These are phyloP conservation scores for Psittacula echo DNA, from an alignment of 2,797 vertebrate species.

Conservation along the genomic window DNA sequence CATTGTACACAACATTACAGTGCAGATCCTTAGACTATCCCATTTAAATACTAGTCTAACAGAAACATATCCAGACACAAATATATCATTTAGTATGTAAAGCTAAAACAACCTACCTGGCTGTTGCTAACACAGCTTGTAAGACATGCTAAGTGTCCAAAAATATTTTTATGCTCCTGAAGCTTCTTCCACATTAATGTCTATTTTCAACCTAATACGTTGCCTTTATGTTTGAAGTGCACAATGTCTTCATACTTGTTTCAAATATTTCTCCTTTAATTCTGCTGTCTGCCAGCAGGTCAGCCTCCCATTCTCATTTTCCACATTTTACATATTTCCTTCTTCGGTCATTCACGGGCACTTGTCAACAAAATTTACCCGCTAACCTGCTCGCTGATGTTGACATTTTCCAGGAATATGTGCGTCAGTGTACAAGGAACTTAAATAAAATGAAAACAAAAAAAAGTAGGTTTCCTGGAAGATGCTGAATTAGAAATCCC, in stretches of 20 bases:
- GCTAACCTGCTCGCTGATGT: neutral
- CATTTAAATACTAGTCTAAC: neutral
- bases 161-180: neutral
- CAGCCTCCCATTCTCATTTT: neutral
- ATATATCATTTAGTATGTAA: neutral
- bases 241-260: neutral
- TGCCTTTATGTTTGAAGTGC: neutral
- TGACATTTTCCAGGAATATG: constrained; percentile 56
- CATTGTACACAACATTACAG: neutral
- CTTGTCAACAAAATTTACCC: constrained; percentile 11
- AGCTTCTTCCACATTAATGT: neutral
- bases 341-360: constrained; percentile 24
- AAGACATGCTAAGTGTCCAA: neutral
- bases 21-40: neutral
- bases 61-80: neutral
- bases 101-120: neutral
- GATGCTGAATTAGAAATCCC: neutral
- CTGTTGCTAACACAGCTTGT: neutral
- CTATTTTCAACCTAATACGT: neutral
- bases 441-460: constrained; percentile 17
- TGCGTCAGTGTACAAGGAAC: constrained; percentile 23
- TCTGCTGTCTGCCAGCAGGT: neutral
- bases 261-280: neutral
- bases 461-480: constrained; percentile 25
- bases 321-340: neutral